phyloP scores from a whole-genome alignment of 2,888 invertebrate genomes.

The Stenodera caucasica region DNA sequence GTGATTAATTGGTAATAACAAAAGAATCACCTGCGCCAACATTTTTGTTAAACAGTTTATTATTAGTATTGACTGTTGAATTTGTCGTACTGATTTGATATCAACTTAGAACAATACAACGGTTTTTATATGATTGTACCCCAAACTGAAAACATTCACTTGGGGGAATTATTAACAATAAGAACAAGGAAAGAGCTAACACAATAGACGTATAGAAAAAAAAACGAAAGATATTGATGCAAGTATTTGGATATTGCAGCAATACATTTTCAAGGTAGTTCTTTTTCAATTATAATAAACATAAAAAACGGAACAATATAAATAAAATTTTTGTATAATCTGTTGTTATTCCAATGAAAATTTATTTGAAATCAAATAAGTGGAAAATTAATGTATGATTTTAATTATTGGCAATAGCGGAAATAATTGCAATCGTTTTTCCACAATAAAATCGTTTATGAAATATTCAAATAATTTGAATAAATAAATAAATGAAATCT shows the following conservation, averaged over 20 bases:
- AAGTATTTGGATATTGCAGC: slow-evolving; percentile 6
- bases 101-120: neutral
- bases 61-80: neutral
- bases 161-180: neutral
- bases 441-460: slow-evolving; percentile 1
- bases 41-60: neutral
- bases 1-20: neutral
- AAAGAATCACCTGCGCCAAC: neutral
- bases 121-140: slow-evolving; percentile 4
- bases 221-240: neutral
- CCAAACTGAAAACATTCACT: neutral
- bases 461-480: no score
- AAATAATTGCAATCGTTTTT: slow-evolving; percentile 1
- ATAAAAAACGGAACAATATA: neutral
- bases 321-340: neutral
- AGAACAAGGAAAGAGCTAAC: neutral
- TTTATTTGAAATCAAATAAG: neutral
- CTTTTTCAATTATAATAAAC: neutral
- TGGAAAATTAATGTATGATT: slow-evolving; percentile 3
- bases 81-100: slow-evolving; percentile 2
- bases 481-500: no score
- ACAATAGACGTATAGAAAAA: neutral
- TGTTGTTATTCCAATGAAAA: neutral
- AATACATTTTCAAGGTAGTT: neutral
- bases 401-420: neutral